phyloP scores from a whole-genome alignment of 2,113 vertebrate genomes.

The Pandion haliaetus region DNA sequence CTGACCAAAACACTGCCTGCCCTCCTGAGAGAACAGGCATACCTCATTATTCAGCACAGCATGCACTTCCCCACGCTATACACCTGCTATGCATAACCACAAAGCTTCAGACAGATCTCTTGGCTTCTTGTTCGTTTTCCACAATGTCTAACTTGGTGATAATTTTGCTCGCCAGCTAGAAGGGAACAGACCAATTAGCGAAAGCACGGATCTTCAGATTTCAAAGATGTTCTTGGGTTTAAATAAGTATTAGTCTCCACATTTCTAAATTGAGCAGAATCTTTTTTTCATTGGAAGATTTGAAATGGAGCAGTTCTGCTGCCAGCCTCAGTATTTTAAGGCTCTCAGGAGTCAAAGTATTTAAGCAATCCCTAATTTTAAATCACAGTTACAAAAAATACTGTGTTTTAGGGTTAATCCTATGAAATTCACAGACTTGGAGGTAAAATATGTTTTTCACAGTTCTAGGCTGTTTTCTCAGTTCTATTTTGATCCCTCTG shows the following conservation, averaged over 20 bases:
- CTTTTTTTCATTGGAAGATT: not conserved
- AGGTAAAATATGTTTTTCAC: not conserved
- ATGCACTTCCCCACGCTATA: not conserved
- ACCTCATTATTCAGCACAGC: not conserved
- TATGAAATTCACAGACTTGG: not conserved
- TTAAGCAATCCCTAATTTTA: conserved; percentile 6
- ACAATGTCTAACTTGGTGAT: not conserved
- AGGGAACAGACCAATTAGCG: not conserved
- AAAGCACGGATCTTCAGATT: not conserved
- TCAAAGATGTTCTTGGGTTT: not conserved
- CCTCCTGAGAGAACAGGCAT: not conserved
- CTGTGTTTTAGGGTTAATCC: not conserved
- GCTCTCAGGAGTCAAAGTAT: not conserved
- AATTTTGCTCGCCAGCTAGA: not conserved
- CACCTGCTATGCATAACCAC: not conserved
- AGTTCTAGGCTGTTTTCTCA: not conserved
- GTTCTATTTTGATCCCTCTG: not conserved
- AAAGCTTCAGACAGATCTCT: not conserved
- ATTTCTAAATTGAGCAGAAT: not conserved
- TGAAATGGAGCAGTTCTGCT: not conserved
- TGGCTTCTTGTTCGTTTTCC: not conserved
- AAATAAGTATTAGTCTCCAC: not conserved
- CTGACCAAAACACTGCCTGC: not conserved
- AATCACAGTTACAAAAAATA: not conserved
- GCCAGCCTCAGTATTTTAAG: not conserved